These are phyloP conservation scores for Megamerina dolium DNA, from an alignment of 2,888 invertebrate genomes.

Conservation along the genomic window DNA sequence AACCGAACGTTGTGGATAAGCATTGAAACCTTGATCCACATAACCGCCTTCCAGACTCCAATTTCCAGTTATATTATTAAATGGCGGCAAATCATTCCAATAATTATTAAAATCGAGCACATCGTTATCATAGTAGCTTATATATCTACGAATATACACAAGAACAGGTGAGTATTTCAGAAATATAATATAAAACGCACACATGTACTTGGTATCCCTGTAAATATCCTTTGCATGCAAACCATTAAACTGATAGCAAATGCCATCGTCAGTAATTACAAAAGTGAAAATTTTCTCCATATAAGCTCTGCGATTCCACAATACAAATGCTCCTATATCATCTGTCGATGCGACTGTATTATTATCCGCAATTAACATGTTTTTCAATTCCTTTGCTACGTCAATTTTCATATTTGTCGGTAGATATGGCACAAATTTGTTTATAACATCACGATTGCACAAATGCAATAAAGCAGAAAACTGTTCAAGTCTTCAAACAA, in stretches of 20 bases:
- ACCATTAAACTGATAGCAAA: slow-evolving; percentile 47
- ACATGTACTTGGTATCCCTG: slow-evolving; percentile 28
- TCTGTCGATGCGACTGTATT: slow-evolving; percentile 40
- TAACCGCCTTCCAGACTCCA: slow-evolving; percentile 65
- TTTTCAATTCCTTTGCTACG: slow-evolving; percentile 31
- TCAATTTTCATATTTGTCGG: slow-evolving; percentile 20
- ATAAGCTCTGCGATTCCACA: slow-evolving; percentile 39
- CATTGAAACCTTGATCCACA: slow-evolving; percentile 52
- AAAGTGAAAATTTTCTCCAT: slow-evolving; percentile 30
- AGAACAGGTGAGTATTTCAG: too few relatives aligned
- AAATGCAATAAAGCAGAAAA: slow-evolving; percentile 42
- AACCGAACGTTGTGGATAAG: slow-evolving; percentile 63
- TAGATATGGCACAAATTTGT: slow-evolving; percentile 29
- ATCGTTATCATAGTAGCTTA: slow-evolving; percentile 34
- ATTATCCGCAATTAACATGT: slow-evolving; percentile 38
- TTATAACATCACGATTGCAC: slow-evolving; percentile 38
- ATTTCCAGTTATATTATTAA: slow-evolving; percentile 32
- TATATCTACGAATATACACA: too few relatives aligned
- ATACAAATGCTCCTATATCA: slow-evolving; percentile 40
- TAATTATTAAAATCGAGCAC: slow-evolving; percentile 35
- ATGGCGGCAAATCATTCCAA: slow-evolving; percentile 26
- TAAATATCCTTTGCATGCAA: slow-evolving; percentile 38
- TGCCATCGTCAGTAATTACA: slow-evolving; percentile 47
- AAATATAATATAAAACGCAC: slow-evolving; percentile 22
- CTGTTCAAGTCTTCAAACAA: slow-evolving; percentile 34